Evolutionary conservation across 1,140 invertebrate genomes (phyloP).

Genomic region (Dinothrombium tinctorium): DNA sequence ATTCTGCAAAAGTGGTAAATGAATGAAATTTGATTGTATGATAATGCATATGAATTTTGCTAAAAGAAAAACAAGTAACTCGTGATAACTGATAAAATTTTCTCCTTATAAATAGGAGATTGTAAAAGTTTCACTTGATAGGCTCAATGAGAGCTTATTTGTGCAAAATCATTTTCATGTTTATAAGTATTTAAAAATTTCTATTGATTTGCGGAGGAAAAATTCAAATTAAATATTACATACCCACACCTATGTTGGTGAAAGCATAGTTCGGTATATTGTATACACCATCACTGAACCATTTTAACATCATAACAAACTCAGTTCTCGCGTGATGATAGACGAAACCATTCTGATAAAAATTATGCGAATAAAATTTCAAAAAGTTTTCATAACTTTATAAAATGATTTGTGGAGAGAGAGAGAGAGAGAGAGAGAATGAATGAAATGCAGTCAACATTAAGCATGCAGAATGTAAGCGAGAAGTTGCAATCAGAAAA

Average conservation of each 20-base stretch:
- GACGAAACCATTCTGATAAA: constrained; percentile 42
- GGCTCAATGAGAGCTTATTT: constrained; percentile 2
- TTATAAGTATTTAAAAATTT: background rate
- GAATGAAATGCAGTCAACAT: constrained; percentile 1
- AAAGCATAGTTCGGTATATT: constrained; percentile 57
- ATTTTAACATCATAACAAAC: constrained; percentile 51
- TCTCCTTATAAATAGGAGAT: too few relatives aligned
- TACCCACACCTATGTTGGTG: constrained; percentile 39
- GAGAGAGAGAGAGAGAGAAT: background rate
- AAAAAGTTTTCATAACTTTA: too few relatives aligned
- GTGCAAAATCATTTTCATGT: background rate
- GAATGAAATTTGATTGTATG: too few relatives aligned
- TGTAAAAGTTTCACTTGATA: background rate
- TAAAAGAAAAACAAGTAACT: background rate
- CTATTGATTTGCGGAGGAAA: background rate
- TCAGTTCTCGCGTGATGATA: constrained; percentile 60
- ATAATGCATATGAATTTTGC: too few relatives aligned
- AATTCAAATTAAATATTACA: constrained; percentile 3
- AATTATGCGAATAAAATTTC: background rate
- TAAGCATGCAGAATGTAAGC: background rate
- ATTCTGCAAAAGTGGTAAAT: too few relatives aligned
- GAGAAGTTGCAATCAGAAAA: background rate
- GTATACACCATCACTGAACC: constrained; percentile 36
- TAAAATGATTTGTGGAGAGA: constrained; percentile 5
- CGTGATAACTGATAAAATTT: background rate